A percentile compares a stretch with the other conserved stretches of the same genome.
Conservation (phyloP, 2,797 vertebrate species). For the Psittacula echo region DNA sequence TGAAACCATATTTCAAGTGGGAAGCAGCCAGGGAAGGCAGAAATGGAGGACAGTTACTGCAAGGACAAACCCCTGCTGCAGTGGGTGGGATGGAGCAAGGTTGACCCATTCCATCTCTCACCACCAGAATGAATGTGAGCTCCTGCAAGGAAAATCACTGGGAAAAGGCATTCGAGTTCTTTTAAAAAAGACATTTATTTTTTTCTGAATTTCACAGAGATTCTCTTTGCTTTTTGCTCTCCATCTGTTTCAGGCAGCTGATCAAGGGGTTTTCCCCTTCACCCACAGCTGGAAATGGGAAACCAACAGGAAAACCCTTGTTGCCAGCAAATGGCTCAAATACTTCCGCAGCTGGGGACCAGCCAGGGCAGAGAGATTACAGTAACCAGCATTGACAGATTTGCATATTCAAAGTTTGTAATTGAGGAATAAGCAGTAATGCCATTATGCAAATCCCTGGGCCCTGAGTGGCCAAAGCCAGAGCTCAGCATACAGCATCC, state of each 20-base stretch:
- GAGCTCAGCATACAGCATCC: not conserved
- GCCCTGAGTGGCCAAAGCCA: not conserved
- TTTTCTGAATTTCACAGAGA: not conserved
- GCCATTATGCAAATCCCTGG: constrained; percentile 35
- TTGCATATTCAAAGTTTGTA: not conserved
- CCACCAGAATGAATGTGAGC: not conserved
- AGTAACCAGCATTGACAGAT: not conserved
- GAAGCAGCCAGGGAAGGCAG: not conserved
- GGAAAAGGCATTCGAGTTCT: not conserved
- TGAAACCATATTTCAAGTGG: not conserved
- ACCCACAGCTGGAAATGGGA: not conserved
- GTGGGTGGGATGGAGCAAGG: not conserved
- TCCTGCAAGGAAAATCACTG: not conserved
- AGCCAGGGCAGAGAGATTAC: not conserved
- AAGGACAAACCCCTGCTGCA: not conserved
- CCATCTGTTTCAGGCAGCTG: not conserved
- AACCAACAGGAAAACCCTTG: not conserved
- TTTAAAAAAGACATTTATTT: not conserved
- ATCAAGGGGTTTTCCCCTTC: not conserved
- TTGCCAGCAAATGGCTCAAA: not conserved
- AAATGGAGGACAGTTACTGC: not conserved
- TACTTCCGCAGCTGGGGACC: not conserved
- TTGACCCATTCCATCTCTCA: not conserved
- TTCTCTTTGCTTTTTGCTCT: not conserved
- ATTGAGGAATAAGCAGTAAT: constrained; percentile 37